Conservation (phyloP, 2,888 invertebrate genomes). For the Digitonthophagus gazella region DNA sequence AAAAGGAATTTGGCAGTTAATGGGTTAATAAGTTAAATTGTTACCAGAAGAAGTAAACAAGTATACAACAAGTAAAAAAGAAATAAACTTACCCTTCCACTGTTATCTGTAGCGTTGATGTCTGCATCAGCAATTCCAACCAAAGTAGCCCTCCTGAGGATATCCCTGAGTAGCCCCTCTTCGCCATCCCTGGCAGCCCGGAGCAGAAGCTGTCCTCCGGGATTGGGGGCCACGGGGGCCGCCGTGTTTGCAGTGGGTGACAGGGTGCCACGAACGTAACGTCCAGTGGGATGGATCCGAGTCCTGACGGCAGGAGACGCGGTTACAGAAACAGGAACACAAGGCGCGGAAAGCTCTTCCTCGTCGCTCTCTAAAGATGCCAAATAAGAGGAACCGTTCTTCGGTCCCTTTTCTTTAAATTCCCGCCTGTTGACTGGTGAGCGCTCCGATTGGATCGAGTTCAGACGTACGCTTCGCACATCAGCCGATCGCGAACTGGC, state of each 20-base stretch:
- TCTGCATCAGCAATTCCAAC: constrained; percentile 50
- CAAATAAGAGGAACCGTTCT: neutral
- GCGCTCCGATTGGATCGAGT: constrained; percentile 6
- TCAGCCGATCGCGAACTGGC: constrained; percentile 36
- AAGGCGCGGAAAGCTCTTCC: neutral
- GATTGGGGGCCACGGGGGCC: constrained; percentile 42
- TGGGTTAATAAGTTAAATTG: no score
- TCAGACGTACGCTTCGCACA: constrained; percentile 22
- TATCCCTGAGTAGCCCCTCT: constrained; percentile 50
- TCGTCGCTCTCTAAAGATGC: neutral
- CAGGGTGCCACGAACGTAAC: constrained; percentile 50
- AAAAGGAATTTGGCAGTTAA: no score
- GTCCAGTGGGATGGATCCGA: constrained; percentile 47
- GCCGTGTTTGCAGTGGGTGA: constrained; percentile 48
- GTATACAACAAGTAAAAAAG: no score
- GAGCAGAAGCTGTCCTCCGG: constrained; percentile 49
- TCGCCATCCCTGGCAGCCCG: constrained; percentile 58
- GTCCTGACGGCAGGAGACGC: constrained; percentile 44
- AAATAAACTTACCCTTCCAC: constrained; percentile 60
- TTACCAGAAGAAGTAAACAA: no score
- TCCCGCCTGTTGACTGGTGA: neutral
- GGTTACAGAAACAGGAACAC: constrained; percentile 38
- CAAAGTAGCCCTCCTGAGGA: constrained; percentile 49
- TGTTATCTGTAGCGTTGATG: constrained; percentile 57
- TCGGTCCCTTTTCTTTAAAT: neutral